Evolutionary conservation across 2,888 invertebrate species (phyloP).

Genomic region (Neoaliturus tenellus): DNA sequence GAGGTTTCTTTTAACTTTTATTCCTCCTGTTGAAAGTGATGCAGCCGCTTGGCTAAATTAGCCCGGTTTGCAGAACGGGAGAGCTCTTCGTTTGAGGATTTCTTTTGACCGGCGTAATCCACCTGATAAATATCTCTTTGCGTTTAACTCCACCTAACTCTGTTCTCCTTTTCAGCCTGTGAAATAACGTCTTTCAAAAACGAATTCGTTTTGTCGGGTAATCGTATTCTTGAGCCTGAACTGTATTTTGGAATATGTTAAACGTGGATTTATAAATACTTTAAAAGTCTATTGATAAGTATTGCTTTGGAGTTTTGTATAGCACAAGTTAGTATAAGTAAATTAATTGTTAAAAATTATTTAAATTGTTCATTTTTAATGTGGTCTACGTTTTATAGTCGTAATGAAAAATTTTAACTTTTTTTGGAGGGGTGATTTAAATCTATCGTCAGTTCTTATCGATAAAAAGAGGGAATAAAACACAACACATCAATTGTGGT

Average conservation of each 20-base stretch:
- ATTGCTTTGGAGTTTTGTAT: too few species aligned
- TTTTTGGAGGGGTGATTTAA: too few species aligned
- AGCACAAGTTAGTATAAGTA: too few species aligned
- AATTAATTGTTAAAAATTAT: too few species aligned
- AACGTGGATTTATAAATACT: background rate
- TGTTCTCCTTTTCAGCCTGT: background rate
- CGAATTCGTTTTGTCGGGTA: too few species aligned
- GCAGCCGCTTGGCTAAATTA: slow-evolving; percentile 36
- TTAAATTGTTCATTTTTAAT: too few species aligned
- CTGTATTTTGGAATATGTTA: background rate
- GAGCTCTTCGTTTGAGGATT: slow-evolving; percentile 45
- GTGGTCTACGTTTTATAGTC: too few species aligned
- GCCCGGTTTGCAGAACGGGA: slow-evolving; percentile 28
- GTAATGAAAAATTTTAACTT: too few species aligned
- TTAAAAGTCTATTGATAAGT: background rate
- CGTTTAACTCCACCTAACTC: background rate
- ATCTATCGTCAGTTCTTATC: too few species aligned
- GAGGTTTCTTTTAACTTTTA: slow-evolving; percentile 7
- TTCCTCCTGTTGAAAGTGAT: slow-evolving; percentile 10
- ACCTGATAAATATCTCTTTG: slow-evolving; percentile 42
- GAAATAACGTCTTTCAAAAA: background rate
- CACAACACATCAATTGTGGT: too few species aligned
- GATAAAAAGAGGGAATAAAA: too few species aligned
- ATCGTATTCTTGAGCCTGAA: too few species aligned
- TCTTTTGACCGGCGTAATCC: slow-evolving; percentile 38